Conservation (phyloP, 2,113 vertebrate genomes). For the Opisthocomus hoazin region DNA sequence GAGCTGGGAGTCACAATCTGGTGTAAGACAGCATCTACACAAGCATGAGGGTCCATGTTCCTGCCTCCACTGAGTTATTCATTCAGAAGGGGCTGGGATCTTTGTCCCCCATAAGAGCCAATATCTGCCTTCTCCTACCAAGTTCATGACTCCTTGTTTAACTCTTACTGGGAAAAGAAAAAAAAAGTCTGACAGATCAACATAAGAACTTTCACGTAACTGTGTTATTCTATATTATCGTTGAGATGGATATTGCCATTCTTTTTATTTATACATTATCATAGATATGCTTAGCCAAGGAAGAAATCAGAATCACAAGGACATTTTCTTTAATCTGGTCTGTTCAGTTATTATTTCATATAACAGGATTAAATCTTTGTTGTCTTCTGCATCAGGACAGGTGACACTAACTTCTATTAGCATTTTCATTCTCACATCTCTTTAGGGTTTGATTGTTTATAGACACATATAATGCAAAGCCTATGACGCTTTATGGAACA, state of each 20-base stretch:
- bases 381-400: background rate
- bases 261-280: background rate
- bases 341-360: background rate
- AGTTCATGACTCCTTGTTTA: background rate
- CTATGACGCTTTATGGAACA: background rate
- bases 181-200: background rate
- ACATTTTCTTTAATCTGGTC: background rate
- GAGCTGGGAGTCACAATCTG: background rate
- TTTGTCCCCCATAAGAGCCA: background rate
- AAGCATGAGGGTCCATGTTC: fast-evolving
- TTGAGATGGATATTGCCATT: background rate
- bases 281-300: background rate
- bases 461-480: background rate
- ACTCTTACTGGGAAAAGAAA: background rate
- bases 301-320: background rate
- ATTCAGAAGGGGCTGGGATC: background rate
- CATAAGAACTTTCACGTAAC: background rate
- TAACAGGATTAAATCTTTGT: background rate
- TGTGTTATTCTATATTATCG: background rate
- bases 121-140: background rate
- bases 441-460: background rate
- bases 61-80: background rate
- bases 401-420: background rate
- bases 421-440: background rate
- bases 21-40: background rate